These are phyloP conservation scores for Mus minutoides DNA, from an alignment of 2,797 vertebrate genomes.

Conservation along the genomic window DNA sequence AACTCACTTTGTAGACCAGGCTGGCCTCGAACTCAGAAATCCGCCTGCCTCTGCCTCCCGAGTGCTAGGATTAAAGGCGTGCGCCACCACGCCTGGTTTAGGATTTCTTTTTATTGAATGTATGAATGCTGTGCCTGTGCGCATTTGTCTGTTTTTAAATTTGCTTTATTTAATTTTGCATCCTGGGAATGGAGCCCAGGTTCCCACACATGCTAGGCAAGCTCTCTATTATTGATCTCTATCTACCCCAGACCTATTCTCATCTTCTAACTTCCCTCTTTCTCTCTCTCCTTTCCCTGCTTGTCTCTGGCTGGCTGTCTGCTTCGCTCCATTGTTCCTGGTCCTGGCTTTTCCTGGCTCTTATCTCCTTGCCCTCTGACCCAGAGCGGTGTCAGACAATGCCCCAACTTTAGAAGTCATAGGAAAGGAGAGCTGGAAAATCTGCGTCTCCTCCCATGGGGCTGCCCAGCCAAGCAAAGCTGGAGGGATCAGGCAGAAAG, in stretches of 20 bases:
- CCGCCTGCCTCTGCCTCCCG: too few relatives aligned
- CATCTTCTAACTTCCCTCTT: background rate
- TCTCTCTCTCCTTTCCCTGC: background rate
- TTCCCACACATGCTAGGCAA: background rate
- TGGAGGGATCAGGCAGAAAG: background rate
- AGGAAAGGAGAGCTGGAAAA: background rate
- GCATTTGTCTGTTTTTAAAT: background rate
- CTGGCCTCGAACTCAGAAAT: too few relatives aligned
- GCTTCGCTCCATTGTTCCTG: background rate
- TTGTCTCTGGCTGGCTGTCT: background rate
- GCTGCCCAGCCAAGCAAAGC: conserved; percentile 52
- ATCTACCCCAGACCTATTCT: background rate
- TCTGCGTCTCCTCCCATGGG: conserved; percentile 7
- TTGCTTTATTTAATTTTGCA: background rate
- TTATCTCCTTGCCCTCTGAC: background rate
- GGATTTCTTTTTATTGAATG: too few relatives aligned
- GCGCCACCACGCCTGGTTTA: too few relatives aligned
- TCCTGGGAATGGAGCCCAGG: background rate
- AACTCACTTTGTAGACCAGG: too few relatives aligned
- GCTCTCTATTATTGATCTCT: background rate
- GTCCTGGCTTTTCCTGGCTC: background rate
- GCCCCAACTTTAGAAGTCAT: background rate
- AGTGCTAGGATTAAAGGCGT: too few relatives aligned
- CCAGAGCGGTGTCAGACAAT: background rate
- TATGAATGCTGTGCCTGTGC: too few relatives aligned